Percentiles rank a stretch among this genome's conserved stretches.
These are phyloP conservation scores for Octodon degus DNA, from an alignment of 2,113 vertebrate species.

Conservation along the genomic window DNA sequence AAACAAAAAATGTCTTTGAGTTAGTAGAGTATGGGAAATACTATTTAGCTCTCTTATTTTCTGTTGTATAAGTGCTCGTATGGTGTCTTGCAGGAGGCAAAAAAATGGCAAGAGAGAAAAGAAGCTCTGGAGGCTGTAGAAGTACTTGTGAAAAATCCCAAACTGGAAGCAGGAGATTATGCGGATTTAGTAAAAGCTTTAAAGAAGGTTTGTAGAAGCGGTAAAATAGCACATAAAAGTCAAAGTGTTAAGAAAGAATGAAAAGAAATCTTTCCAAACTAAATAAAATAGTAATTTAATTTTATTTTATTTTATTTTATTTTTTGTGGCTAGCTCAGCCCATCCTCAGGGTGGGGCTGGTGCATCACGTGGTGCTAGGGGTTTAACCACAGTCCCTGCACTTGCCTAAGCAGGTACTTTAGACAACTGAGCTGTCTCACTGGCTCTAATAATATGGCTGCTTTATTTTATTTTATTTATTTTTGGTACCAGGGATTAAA, in stretches of 20 bases:
- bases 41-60: conserved; percentile 13
- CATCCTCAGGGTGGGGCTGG: too few relatives aligned
- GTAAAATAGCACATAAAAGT: not conserved
- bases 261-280: not conserved
- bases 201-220: conserved; percentile 91
- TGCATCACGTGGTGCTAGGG: too few relatives aligned
- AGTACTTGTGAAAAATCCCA: conserved; percentile 94
- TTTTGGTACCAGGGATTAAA: too few relatives aligned
- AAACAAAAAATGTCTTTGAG: conserved; percentile 46
- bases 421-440: too few relatives aligned
- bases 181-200: conserved; percentile 96
- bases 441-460: too few relatives aligned
- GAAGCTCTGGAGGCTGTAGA: conserved; percentile 96
- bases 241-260: not conserved
- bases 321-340: too few relatives aligned
- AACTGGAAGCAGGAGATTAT: conserved; percentile 96
- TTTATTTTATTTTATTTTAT: not conserved
- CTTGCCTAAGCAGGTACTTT: too few relatives aligned
- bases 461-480: too few relatives aligned
- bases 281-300: not conserved
- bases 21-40: conserved; percentile 22
- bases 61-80: conserved; percentile 29
- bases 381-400: too few relatives aligned
- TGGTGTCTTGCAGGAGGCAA: conserved; percentile 92
- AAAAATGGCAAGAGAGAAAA: conserved; percentile 99